Percentiles rank a stretch among this genome's conserved stretches.
Evolutionary conservation across 2,888 invertebrate species (phyloP).

Genomic region (Lucinisca nassula): DNA sequence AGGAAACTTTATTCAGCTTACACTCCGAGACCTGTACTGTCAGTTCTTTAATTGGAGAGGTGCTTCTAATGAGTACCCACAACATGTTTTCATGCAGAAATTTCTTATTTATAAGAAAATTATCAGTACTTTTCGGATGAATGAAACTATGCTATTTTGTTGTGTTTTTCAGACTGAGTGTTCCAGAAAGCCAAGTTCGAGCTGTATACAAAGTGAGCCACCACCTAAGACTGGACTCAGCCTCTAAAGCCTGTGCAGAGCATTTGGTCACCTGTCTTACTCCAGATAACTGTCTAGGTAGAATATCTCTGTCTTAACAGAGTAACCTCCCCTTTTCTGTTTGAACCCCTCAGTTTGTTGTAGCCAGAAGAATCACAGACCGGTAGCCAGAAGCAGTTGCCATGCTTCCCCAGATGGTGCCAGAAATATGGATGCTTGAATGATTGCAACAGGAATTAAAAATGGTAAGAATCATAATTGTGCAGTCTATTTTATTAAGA

Average conservation of each 20-base stretch:
- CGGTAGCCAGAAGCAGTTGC: not conserved
- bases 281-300: constrained; percentile 89
- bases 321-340: constrained; percentile 66
- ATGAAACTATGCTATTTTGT: not conserved
- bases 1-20: too few relatives aligned
- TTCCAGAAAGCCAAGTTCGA: constrained; percentile 90
- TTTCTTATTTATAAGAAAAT: too few relatives aligned
- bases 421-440: too few relatives aligned
- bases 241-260: constrained; percentile 92
- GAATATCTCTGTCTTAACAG: constrained; percentile 56
- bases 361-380: constrained; percentile 64
- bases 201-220: constrained; percentile 94
- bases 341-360: constrained; percentile 62
- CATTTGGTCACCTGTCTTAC: constrained; percentile 92
- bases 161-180: constrained; percentile 88
- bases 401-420: not conserved
- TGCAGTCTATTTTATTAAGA: too few relatives aligned
- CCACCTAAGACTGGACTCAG: constrained; percentile 93
- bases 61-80: too few relatives aligned
- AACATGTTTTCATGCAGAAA: too few relatives aligned
- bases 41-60: too few relatives aligned
- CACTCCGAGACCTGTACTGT: too few relatives aligned
- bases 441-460: too few relatives aligned
- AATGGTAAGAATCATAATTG: too few relatives aligned
- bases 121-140: too few relatives aligned